These are phyloP conservation scores for Aplysia californica DNA, from an alignment of 1,140 invertebrate species.

Conservation along the genomic window DNA sequence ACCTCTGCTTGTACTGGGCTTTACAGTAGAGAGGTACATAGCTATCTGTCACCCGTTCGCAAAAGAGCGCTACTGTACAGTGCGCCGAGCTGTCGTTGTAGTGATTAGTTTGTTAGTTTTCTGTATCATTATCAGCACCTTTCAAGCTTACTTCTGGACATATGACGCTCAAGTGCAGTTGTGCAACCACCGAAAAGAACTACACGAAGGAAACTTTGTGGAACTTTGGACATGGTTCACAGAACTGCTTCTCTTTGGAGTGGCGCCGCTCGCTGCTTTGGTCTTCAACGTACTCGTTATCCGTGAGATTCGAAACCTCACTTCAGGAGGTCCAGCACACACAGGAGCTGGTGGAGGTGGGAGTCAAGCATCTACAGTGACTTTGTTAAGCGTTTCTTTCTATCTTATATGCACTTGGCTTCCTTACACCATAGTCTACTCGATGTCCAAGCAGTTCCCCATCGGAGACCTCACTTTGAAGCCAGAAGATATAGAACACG, in stretches of 20 bases:
- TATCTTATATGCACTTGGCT: conserved; percentile 63
- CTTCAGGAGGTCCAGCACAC: conserved; percentile 43
- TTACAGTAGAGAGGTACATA: conserved; percentile 94
- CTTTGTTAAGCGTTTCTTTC: conserved; percentile 63
- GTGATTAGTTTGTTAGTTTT: conserved; percentile 61
- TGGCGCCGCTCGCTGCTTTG: conserved; percentile 57
- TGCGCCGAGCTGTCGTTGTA: conserved; percentile 77
- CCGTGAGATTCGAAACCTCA: conserved; percentile 52
- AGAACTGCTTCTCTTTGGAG: conserved; percentile 57
- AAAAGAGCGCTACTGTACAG: conserved; percentile 82
- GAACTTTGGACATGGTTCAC: conserved; percentile 61
- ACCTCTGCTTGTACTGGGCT: conserved; percentile 73
- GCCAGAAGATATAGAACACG: conserved; percentile 29
- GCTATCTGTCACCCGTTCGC: conserved; percentile 94
- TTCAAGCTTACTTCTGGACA: conserved; percentile 64
- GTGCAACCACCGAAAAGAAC: conserved; percentile 45
- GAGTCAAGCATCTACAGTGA: conserved; percentile 57
- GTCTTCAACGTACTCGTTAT: conserved; percentile 64
- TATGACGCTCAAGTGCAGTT: conserved; percentile 37
- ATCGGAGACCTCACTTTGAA: conserved; percentile 34
- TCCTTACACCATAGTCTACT: conserved; percentile 61
- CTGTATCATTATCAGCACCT: conserved; percentile 44
- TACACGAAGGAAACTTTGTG: conserved; percentile 40
- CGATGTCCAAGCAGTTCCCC: conserved; percentile 43
- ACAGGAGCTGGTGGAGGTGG: conserved; percentile 15